These are phyloP conservation scores for Phymastichus coffea DNA, from an alignment of 1,140 invertebrate species.

Conservation along the genomic window DNA sequence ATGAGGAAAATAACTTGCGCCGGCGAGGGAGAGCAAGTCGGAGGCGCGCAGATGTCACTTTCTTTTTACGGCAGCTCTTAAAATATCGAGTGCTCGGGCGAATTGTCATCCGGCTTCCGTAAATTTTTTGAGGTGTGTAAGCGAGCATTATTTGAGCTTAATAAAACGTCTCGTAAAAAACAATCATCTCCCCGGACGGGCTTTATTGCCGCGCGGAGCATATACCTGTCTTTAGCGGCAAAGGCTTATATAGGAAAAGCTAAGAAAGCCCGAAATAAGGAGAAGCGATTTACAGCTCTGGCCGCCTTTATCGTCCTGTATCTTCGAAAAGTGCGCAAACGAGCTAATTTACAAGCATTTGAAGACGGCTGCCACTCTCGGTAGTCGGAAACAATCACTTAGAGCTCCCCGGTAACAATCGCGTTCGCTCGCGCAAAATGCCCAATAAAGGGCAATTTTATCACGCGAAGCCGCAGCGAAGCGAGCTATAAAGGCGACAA, in stretches of 20 bases:
- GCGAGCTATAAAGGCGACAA: slow-evolving; percentile 9
- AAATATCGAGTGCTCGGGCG: too few relatives aligned
- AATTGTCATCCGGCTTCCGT: too few relatives aligned
- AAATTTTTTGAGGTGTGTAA: too few relatives aligned
- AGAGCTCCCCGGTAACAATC: too few relatives aligned
- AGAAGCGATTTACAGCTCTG: not conserved
- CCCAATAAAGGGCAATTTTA: slow-evolving; percentile 1
- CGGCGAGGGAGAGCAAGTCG: too few relatives aligned
- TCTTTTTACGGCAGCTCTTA: too few relatives aligned
- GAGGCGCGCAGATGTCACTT: too few relatives aligned
- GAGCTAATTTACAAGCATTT: slow-evolving; percentile 9
- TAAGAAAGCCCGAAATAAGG: not conserved
- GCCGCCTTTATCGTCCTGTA: slow-evolving; percentile 1
- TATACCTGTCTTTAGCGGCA: too few relatives aligned
- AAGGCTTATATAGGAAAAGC: not conserved
- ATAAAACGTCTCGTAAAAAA: too few relatives aligned
- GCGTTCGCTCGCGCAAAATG: slow-evolving; percentile 5
- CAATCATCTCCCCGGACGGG: too few relatives aligned
- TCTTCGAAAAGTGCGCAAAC: not conserved
- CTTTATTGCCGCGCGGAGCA: too few relatives aligned
- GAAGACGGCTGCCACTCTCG: not conserved
- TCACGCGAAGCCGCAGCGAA: not conserved
- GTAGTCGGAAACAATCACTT: slow-evolving; percentile 10
- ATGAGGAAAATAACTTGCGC: not conserved
- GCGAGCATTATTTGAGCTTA: too few relatives aligned